Percentiles rank a stretch among this genome's conserved stretches.
Conservation (phyloP, 2,113 vertebrate species). For the Camelus dromedarius region DNA sequence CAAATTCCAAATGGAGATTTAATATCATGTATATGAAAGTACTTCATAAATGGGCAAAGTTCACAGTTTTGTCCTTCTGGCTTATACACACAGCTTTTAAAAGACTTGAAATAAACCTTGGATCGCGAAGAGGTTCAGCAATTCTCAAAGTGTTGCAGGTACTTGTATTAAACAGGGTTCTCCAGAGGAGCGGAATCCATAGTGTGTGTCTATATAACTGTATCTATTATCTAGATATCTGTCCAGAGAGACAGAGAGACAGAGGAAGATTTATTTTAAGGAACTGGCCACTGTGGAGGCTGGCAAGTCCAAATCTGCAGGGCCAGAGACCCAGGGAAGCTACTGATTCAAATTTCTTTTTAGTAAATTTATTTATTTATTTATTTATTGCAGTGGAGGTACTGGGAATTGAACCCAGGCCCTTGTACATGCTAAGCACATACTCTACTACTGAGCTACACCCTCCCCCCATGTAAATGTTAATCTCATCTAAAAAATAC, state of each 20-base stretch:
- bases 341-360: no score
- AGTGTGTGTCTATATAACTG: neutral
- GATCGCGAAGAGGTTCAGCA: neutral
- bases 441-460: no score
- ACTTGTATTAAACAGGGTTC: neutral
- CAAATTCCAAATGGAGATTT: neutral
- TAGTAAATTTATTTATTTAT: no score
- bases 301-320: neutral
- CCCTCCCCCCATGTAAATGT: neutral
- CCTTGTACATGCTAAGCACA: no score
- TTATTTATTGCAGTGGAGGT: no score
- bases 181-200: neutral
- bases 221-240: neutral
- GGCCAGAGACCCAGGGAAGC: neutral
- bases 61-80: neutral
- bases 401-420: no score
- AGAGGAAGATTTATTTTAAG: neutral
- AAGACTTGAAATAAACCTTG: constrained; percentile 23
- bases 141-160: neutral
- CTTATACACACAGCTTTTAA: neutral
- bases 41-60: neutral
- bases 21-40: neutral
- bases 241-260: neutral
- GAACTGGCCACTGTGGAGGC: neutral
- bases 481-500: neutral